These are phyloP conservation scores for Drosophila subsilvestris DNA, from an alignment of 2,888 invertebrate species.

Conservation along the genomic window DNA sequence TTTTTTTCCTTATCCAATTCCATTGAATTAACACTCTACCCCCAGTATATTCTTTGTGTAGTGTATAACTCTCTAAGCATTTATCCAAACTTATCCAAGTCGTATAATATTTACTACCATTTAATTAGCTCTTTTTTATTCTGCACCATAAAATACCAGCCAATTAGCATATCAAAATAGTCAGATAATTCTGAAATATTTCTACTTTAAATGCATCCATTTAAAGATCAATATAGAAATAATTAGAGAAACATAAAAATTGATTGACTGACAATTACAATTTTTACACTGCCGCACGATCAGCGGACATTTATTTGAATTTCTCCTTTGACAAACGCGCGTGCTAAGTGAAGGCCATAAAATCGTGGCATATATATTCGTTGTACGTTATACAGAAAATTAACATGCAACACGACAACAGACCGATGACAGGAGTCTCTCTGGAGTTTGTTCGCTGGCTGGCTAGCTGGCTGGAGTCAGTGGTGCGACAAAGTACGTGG, in stretches of 20 bases:
- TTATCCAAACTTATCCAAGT: background rate
- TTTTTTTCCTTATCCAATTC: too few species aligned
- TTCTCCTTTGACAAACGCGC: slow-evolving; percentile 57
- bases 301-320: slow-evolving; percentile 31
- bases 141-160: background rate
- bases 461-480: background rate
- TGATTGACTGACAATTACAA: slow-evolving; percentile 25
- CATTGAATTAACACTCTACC: too few species aligned
- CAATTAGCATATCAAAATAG: background rate
- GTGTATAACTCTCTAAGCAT: too few species aligned
- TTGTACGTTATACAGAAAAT: slow-evolving; percentile 55
- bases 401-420: slow-evolving; percentile 79
- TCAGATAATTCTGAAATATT: background rate
- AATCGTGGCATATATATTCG: slow-evolving; percentile 76
- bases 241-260: slow-evolving; percentile 13
- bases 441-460: background rate
- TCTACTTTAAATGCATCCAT: background rate
- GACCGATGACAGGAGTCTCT: slow-evolving; percentile 51
- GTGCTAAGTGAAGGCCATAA: slow-evolving; percentile 72
- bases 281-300: slow-evolving; percentile 10
- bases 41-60: too few species aligned
- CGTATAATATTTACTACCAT: background rate
- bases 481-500: slow-evolving; percentile 28
- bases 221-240: slow-evolving; percentile 1
- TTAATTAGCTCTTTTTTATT: background rate